Base-by-base conservation (phyloP, 2,888 invertebrate species). In the Homarus gammarus region DNA sequence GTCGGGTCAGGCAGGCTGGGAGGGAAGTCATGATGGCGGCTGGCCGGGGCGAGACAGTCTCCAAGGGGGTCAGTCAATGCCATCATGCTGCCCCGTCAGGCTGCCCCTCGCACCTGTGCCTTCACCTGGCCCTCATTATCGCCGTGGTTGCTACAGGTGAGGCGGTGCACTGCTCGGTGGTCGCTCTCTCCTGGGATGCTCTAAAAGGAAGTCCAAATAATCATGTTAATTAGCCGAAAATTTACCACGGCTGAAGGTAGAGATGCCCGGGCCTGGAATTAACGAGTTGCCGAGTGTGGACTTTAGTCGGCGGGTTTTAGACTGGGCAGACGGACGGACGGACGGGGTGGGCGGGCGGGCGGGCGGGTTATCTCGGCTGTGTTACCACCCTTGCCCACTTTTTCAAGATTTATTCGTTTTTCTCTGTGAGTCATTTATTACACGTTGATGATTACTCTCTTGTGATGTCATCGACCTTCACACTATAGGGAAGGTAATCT, bases 191-290 rank as follows among this genome's bases (percentile, higher is more conserved):
- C 5, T 27, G 27, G 8, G 27, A 6, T 8, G 8, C 64, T 64
- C 27, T n/a, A 27, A 64, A 64, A 27, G 64, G 64, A 64, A 64
- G 64, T 64, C 31, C 64, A 64, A 64, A 64, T 64, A 64, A 64
- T 64, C n/a, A 64, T 64, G 64, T 64, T 64, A 64, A 64, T 64
- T 64, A 64, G 64, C 64, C 64, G 27, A 64, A 64, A 64, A 64
- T 64, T 64, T 2, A 64, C 64, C 64, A 64, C 64, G 64, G 64
- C 5, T 64, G 6, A 64, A 12, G 3, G 18, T 6, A 8, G 31
- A 27, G n/a, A 64, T n/a, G n/a, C n/a, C 64, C 64, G 5, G 64
- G 64, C 64, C 31, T 8, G 64, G 27, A 64, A 64, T 64, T 64
- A 64, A 27, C 64, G 6, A 64, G 27, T 64, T 64, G 27, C 64